A percentile compares a stretch with the other conserved stretches of the same genome.
phyloP scores from a whole-genome alignment of 2,797 vertebrate species.

The Garrulus glandarius region DNA sequence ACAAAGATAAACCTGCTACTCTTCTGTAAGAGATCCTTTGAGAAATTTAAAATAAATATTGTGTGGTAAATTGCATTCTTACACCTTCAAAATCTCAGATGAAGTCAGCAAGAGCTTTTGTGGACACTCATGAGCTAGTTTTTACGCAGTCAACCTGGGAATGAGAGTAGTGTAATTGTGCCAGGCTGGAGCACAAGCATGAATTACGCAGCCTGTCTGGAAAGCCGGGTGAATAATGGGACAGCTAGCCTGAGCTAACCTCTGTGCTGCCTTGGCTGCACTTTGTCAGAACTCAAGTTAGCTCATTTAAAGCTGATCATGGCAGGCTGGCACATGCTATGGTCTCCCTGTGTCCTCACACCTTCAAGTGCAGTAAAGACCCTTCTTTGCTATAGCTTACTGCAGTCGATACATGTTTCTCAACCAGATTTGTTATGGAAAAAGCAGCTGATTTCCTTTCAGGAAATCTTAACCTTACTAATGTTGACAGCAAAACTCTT shows the following conservation, averaged over 20 bases:
- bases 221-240: background rate
- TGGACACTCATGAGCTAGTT: background rate
- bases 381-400: background rate
- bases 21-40: background rate
- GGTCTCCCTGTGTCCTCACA: background rate
- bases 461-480: background rate
- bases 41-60: background rate
- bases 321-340: fast-evolving
- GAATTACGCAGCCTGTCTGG: slow-evolving; percentile 14
- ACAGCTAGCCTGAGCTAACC: slow-evolving; percentile 27
- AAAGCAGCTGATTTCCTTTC: background rate
- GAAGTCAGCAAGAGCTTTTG: background rate
- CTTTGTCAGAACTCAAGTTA: background rate
- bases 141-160: background rate
- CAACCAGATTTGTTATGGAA: background rate
- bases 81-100: background rate
- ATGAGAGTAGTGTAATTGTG: background rate
- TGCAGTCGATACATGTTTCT: background rate
- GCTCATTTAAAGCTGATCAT: background rate
- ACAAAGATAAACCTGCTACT: background rate
- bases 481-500: background rate
- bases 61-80: background rate
- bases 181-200: background rate
- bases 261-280: slow-evolving; percentile 3
- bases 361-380: background rate